Conservation (phyloP, 2,113 vertebrate genomes). For the Parus major region DNA sequence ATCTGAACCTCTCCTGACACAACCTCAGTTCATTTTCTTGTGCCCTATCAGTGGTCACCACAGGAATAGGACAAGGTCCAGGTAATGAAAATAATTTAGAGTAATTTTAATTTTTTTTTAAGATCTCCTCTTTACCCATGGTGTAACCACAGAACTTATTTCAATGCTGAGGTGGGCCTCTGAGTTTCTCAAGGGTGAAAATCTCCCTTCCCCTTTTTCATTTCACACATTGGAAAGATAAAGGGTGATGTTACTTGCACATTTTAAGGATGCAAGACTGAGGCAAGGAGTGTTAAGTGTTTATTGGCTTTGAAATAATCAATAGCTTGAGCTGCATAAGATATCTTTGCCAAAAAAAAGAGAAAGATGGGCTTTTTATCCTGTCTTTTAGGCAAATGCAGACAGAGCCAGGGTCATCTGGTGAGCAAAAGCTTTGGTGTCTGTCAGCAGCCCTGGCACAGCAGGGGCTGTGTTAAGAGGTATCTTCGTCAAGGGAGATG, state of each 20-base stretch:
- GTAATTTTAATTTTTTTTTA: accelerated
- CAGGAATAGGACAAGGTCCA: accelerated
- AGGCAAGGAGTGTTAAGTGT: background rate
- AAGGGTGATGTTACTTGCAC: background rate
- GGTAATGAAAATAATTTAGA: background rate
- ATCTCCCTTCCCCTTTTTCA: background rate
- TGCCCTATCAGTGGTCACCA: background rate
- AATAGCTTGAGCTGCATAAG: background rate
- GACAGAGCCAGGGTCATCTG: background rate
- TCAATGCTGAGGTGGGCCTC: background rate
- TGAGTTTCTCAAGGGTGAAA: background rate
- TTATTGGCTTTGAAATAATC: background rate
- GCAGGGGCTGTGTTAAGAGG: background rate
- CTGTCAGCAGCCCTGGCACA: background rate
- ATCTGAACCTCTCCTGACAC: background rate
- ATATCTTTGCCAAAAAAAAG: background rate
- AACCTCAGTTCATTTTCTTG: background rate
- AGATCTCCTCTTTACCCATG: background rate
- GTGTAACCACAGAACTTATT: background rate
- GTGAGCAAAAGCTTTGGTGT: background rate
- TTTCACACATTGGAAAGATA: background rate
- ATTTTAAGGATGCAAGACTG: background rate
- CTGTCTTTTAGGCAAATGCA: background rate
- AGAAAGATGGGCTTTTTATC: background rate
- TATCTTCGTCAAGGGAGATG: background rate